phyloP scores from a whole-genome alignment of 2,113 vertebrate genomes.

The Arizona elegans region DNA sequence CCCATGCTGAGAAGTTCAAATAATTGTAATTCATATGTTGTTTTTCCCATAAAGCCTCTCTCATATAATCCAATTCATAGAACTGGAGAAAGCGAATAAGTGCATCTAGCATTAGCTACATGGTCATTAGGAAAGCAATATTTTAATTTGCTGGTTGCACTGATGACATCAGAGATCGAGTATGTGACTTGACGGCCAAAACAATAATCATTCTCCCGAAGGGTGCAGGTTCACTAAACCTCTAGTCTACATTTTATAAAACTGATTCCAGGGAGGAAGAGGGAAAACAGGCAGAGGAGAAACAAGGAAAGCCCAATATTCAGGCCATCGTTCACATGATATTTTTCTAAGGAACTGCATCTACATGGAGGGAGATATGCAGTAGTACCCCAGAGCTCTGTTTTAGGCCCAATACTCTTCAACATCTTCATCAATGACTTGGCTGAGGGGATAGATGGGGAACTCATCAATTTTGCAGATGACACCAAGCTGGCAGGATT shows the following conservation, averaged over 20 bases:
- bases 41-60: background rate
- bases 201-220: background rate
- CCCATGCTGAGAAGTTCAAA: background rate
- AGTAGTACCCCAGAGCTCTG: too few relatives aligned
- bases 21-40: background rate
- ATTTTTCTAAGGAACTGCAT: background rate
- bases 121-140: background rate
- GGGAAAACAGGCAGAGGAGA: background rate
- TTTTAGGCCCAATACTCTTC: too few relatives aligned
- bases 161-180: background rate
- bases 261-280: background rate
- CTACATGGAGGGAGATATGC: too few relatives aligned
- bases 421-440: too few relatives aligned
- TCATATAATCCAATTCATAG: background rate
- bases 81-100: background rate
- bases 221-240: background rate
- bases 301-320: background rate
- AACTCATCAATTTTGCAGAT: too few relatives aligned
- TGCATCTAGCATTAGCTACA: background rate
- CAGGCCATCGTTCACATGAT: background rate
- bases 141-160: background rate
- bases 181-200: background rate
- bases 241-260: background rate
- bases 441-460: too few relatives aligned
- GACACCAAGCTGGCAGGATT: too few relatives aligned